These are phyloP conservation scores for Xestia c-nigrum DNA, from an alignment of 2,888 invertebrate genomes.

Conservation along the genomic window DNA sequence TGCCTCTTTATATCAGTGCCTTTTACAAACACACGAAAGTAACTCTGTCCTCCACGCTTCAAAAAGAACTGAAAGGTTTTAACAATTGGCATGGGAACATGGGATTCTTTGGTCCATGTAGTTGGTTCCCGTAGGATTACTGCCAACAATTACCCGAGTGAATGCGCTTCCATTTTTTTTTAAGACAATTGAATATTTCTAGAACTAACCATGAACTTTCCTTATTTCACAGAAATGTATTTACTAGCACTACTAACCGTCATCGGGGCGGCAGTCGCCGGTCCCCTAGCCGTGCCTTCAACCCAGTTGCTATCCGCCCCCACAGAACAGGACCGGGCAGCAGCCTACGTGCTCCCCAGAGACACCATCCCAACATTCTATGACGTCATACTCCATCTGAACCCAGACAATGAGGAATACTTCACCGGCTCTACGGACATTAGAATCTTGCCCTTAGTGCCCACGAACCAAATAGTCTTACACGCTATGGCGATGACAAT, in stretches of 20 bases:
- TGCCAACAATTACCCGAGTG: too few relatives aligned
- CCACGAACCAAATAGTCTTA: constrained; percentile 80
- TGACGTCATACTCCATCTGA: constrained; percentile 85
- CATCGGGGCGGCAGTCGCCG: constrained; percentile 73
- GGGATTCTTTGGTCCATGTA: too few relatives aligned
- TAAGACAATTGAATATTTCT: too few relatives aligned
- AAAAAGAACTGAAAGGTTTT: too few relatives aligned
- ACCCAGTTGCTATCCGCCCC: constrained; percentile 47
- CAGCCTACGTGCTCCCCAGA: constrained; percentile 88
- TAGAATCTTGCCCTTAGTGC: constrained; percentile 73
- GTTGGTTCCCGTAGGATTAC: too few relatives aligned
- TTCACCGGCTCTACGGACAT: constrained; percentile 88
- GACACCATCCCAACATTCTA: constrained; percentile 89
- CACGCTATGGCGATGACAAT: constrained; percentile 88
- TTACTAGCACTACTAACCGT: constrained; percentile 77
- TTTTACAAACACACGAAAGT: too few relatives aligned
- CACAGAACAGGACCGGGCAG: constrained; percentile 62
- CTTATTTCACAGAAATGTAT: constrained; percentile 82
- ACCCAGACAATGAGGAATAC: constrained; percentile 80
- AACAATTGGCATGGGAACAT: too few relatives aligned
- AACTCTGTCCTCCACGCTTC: too few relatives aligned
- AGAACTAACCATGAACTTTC: not conserved
- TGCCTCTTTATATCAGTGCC: too few relatives aligned
- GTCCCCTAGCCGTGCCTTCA: constrained; percentile 71
- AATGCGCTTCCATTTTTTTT: too few relatives aligned